Evolutionary conservation across 2,888 invertebrate species (phyloP).

Genomic region (Cryptocephalus primarius): DNA sequence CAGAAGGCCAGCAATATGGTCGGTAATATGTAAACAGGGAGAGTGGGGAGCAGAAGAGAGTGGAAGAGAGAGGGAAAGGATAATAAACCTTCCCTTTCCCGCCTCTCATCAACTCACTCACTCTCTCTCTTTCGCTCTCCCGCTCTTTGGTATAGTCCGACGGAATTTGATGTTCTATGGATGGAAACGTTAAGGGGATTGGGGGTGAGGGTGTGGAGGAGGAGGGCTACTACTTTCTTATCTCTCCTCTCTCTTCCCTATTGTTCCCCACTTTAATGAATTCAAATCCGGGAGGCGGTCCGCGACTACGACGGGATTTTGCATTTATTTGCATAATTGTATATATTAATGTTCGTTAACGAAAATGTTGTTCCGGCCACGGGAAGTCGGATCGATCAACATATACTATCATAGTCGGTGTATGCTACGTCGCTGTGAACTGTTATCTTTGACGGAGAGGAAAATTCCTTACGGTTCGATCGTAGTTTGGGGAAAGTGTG

Average conservation of each 20-base stretch:
- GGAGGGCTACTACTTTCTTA: constrained; percentile 25
- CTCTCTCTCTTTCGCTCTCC: too few relatives aligned
- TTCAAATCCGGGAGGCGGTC: constrained; percentile 35
- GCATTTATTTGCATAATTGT: constrained; percentile 40
- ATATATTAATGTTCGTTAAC: constrained; percentile 40
- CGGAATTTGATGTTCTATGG: too few relatives aligned
- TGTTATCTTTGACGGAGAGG: too few relatives aligned
- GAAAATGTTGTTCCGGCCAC: constrained; percentile 14
- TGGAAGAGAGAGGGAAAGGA: neutral
- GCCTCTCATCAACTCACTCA: too few relatives aligned
- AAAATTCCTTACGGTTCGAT: too few relatives aligned
- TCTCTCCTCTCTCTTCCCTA: constrained; percentile 28
- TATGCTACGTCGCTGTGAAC: too few relatives aligned
- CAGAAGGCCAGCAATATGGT: constrained; percentile 20
- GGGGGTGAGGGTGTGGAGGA: neutral
- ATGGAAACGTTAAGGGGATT: too few relatives aligned
- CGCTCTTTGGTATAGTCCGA: too few relatives aligned
- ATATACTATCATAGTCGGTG: constrained; percentile 1
- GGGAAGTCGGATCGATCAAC: too few relatives aligned
- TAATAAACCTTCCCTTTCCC: too few relatives aligned
- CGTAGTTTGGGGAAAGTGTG: too few relatives aligned
- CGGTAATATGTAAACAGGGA: constrained; percentile 22
- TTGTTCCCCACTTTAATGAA: constrained; percentile 34
- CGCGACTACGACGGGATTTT: constrained; percentile 33
- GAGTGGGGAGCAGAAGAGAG: neutral